Evolutionary conservation across 2,113 vertebrate species (phyloP).

Genomic region (Dasyurus viverrinus): DNA sequence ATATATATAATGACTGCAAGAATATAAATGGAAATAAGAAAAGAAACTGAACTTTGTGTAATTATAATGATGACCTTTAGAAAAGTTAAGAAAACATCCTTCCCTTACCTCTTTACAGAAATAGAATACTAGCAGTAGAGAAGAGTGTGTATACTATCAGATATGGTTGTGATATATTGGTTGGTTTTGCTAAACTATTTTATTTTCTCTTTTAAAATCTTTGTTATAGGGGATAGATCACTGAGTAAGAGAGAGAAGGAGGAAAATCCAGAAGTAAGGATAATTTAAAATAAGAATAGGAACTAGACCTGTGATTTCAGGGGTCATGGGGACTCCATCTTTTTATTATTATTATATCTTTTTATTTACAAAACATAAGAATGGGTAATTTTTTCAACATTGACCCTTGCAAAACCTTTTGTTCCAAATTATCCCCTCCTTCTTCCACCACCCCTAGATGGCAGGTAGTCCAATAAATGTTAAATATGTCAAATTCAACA

Average conservation of each 20-base stretch:
- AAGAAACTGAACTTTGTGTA: neutral
- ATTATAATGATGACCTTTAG: neutral
- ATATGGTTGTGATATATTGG: neutral
- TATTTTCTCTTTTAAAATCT: neutral
- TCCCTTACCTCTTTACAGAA: neutral
- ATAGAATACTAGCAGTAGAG: neutral
- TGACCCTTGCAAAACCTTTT: too few species aligned
- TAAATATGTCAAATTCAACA: too few species aligned
- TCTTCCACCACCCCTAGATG: too few species aligned
- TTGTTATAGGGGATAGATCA: neutral
- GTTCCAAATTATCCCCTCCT: too few species aligned
- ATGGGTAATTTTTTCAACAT: too few species aligned
- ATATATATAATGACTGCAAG: neutral
- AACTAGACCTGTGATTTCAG: neutral
- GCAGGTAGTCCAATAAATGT: too few species aligned
- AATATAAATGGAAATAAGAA: neutral
- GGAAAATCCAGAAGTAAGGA: neutral
- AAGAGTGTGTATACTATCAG: neutral
- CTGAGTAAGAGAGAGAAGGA: neutral
- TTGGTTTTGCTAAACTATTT: neutral
- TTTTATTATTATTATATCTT: too few species aligned
- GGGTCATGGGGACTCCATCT: neutral
- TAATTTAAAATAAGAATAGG: neutral
- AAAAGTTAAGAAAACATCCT: neutral
- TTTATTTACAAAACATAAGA: too few species aligned